Evolutionary conservation across 2,113 vertebrate genomes (phyloP), one percentile per base, ranked within the genome.

Genomic region (Cyprinodon variegatus): DNA sequence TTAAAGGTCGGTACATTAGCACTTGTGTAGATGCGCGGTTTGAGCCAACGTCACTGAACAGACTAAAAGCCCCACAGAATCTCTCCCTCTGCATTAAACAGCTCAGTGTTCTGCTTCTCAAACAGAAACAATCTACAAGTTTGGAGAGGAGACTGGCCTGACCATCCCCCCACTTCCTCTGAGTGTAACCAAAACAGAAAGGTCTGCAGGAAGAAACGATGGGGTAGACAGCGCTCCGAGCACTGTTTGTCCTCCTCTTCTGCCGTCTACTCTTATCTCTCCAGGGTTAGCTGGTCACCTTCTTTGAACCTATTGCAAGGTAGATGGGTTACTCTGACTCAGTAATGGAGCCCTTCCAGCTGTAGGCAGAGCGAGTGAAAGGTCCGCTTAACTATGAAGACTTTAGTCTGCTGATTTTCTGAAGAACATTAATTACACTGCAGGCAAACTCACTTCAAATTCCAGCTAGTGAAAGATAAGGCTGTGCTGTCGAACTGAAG

Each of bases 1-100:
- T 94, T 93, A 93, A 94, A 92, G 91, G 90, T 88, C 80, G 87
- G 81, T 89, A 86, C 93, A 93, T 93, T 93, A 94, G 82, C 84
- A 81, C 86, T 89, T 82, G 82, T 83, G 88, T 76, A 74, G 87
- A 86, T 80, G 87, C 83, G 86, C 75, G 84, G 90, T 83, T 82
- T 74, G 83, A 79, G 83, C 76, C 67, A 48, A 78, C 83, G 68
- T 85, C 81, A 87, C 48, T 61, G 76, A 83, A 70, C 70, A 41
- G 77, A 64, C 74, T 88, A 89, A 91, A 92, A 93, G 90, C 83
- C 75, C 87, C 53, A 14, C 83, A 83, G 68, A 87, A 75, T 70
- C 75, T 78, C 76, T 88, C 77, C 69, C 77, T 79, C 78, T 64
- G 75, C 88, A 83, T 86, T 83, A 77, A 88, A 85, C 76, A 70